Base-by-base conservation (phyloP, 2,797 vertebrate genomes). In the Scyliorhinus canicula region DNA sequence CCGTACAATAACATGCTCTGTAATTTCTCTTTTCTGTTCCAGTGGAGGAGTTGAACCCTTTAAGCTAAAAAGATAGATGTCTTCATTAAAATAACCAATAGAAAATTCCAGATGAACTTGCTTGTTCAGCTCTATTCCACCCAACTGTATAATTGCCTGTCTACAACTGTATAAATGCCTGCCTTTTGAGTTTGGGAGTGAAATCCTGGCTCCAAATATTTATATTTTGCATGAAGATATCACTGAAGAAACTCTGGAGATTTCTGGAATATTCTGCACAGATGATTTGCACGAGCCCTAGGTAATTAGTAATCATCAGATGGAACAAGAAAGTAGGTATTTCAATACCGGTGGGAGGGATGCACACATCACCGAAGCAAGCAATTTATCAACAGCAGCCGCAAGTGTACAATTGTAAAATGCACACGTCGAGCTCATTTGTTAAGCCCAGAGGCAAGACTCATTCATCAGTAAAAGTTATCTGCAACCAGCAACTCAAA, bases 311-410 rank as follows among this genome's bases (percentile, higher is more conserved):
- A 40, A 91, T 44, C 57, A 44, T 63, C n/a, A 65, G 60, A 65
- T 44, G n/a, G 21, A 91, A 65, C 5, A 91, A 91, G 77, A 19
- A 63, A 55, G 88, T 91, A 65, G 52, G 28, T 60, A 60, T 65
- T 91, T 91, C 88, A 65, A 40, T 63, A 65, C 60, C 8, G 1
- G 1, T 14, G 40, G 88, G 60, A 91, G 60, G 57, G n/a, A 63
- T 65, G 57, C 35, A 91, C 63, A 40, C n/a, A 91, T n/a, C n/a
- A 91, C 21, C 4, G 8, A 31, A 60, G 35, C 52, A 88, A 88
- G 85, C 35, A 88, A 57, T 88, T 88, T 19, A 88, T 88, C 85
- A 88, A 60, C 52, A 88, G 85, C 55, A 86, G 84, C 50, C 24
- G 4, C 77, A 82, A 57, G 85, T 35, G 52, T n/a, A 57, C 31